These are phyloP conservation scores for Sylvietta virens DNA, from an alignment of 2,113 vertebrate genomes.

Conservation along the genomic window DNA sequence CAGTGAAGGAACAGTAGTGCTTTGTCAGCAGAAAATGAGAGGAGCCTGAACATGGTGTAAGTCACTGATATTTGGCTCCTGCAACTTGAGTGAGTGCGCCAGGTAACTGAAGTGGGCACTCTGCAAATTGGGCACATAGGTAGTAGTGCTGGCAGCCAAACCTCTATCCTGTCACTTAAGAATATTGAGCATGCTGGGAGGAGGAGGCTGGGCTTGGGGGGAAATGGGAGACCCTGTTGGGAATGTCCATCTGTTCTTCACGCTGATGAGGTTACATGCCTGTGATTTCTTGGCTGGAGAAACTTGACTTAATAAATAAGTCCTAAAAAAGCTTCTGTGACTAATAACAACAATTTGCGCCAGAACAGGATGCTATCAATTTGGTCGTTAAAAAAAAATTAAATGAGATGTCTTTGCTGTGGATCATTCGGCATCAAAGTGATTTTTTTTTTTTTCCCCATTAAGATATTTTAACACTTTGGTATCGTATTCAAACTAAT, in stretches of 20 bases:
- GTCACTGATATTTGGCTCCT: not conserved
- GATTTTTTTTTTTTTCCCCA: not conserved
- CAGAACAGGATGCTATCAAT: not conserved
- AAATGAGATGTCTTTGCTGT: not conserved
- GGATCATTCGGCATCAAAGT: not conserved
- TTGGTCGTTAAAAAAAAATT: not conserved
- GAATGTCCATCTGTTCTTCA: constrained; percentile 49
- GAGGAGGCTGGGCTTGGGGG: not conserved
- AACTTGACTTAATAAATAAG: constrained; percentile 2
- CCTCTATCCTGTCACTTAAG: not conserved
- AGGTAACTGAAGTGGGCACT: not conserved
- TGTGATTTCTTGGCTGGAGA: constrained; percentile 20
- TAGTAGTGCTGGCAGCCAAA: not conserved
- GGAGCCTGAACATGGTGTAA: rapidly evolving
- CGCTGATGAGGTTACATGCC: constrained; percentile 9
- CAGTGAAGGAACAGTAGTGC: not conserved
- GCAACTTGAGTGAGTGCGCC: not conserved
- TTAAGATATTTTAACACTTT: not conserved
- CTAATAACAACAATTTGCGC: not conserved
- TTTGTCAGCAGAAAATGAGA: constrained; percentile 5
- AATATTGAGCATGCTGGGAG: not conserved
- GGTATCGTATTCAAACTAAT: not conserved
- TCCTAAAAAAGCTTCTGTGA: not conserved
- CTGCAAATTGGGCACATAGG: not conserved
- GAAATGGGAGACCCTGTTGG: not conserved